Evolutionary conservation across 2,113 vertebrate species (phyloP), one percentile per base, ranked within the genome.

Genomic region (Tringa solitaria): DNA sequence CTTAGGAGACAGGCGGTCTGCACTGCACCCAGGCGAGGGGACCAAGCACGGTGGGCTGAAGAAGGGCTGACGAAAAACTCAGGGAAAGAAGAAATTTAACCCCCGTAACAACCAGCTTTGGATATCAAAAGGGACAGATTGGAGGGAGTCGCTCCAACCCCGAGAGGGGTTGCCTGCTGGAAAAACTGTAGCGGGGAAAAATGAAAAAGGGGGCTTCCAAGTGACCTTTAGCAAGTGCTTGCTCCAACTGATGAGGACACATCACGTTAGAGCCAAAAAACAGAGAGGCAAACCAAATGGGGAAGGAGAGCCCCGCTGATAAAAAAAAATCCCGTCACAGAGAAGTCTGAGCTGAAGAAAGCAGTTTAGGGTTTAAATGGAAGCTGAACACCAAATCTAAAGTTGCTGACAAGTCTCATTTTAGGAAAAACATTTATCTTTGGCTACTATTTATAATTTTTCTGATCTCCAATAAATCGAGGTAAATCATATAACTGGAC

Each of bases 81-180:
- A 33, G 60, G 0, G 13, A 93, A 93, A 57, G 73, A 89, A 80
- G 75, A 94, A 93, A 94, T 84, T 79, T 92, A 91, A 92, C 90
- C 83, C 50, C 85, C 26, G 24, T 77, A 89, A 93, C 89, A 89
- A 77, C 75, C 61, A 84, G 61, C 60, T 90, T 83, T 81, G 79
- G 93, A 30, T 96, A 88, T 93, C 89, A 95, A 93, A 96, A 90
- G 84, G 87, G 86, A 83, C 61, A 75, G 84, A 92, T 61, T 93
- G 89, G 87, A 94, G 54, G 54, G 79, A 60, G 80, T 69, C 10
- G 23, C 82, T 93, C 74, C 41, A 43, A 43, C 41, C 41, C 79
- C 1, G 12, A 74, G 85, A 93, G 53, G 1, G 0, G 74, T n/a
- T 91, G 87, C 93, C 78, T 95, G 92, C 54, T 90, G 85, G 53